Percentiles rank a stretch among this genome's conserved stretches.
These are phyloP conservation scores for Rissa tridactyla DNA, from an alignment of 2,113 vertebrate genomes.

Conservation along the genomic window DNA sequence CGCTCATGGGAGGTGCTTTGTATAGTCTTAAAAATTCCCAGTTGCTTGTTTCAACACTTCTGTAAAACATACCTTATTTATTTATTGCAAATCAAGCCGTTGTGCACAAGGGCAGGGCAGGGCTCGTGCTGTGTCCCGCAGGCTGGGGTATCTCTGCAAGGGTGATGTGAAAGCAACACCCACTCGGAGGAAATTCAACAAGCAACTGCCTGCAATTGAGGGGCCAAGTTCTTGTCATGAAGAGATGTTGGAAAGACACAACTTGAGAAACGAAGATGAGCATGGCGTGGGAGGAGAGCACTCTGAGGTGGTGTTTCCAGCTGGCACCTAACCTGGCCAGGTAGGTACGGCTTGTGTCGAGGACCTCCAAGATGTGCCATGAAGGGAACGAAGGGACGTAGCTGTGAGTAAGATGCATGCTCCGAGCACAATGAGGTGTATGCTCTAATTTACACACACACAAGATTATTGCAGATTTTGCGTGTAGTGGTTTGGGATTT, in stretches of 20 bases:
- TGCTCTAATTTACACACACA: background rate
- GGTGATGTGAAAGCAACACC: background rate
- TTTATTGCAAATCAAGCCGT: background rate
- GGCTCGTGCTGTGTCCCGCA: accelerated
- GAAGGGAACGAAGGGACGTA: background rate
- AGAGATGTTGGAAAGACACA: background rate
- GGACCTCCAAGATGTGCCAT: background rate
- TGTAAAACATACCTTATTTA: background rate
- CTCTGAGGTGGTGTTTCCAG: background rate
- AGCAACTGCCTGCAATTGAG: background rate
- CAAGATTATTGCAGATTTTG: background rate
- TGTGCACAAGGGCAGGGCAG: background rate
- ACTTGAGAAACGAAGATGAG: background rate
- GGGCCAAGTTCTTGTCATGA: background rate
- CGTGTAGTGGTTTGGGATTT: background rate
- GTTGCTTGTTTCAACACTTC: background rate
- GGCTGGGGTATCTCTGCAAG: background rate
- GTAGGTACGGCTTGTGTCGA: background rate
- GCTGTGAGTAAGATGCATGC: accelerated
- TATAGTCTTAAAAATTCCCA: background rate
- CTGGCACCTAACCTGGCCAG: background rate
- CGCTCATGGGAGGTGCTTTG: background rate
- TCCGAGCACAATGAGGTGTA: background rate
- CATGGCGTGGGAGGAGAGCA: background rate
- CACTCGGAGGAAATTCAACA: background rate